These are phyloP conservation scores for Eremobia ochroleuca DNA, from an alignment of 2,888 invertebrate genomes.

Conservation along the genomic window DNA sequence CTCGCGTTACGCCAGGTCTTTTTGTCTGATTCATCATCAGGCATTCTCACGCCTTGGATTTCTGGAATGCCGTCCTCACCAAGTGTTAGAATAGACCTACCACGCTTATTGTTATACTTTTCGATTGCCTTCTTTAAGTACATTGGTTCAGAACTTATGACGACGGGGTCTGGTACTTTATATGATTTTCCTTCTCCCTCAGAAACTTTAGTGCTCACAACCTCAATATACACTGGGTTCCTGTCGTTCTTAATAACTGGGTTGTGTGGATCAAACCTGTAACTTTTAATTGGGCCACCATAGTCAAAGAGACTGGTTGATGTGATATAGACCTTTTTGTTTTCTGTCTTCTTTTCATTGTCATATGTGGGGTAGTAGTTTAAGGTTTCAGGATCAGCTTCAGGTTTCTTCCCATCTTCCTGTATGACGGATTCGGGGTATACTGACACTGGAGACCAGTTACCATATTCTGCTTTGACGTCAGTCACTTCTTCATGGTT, in stretches of 20 bases:
- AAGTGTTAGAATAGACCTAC: constrained; percentile 92
- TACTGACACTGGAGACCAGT: constrained; percentile 90
- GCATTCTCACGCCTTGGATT: constrained; percentile 95
- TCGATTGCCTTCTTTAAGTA: constrained; percentile 90
- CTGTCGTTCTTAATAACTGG: constrained; percentile 90
- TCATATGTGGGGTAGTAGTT: constrained; percentile 88
- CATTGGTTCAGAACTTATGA: constrained; percentile 92
- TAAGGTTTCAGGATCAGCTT: constrained; percentile 84
- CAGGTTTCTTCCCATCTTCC: constrained; percentile 84
- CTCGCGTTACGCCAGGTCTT: constrained; percentile 97
- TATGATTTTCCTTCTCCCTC: constrained; percentile 87
- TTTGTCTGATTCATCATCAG: constrained; percentile 95
- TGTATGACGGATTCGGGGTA: constrained; percentile 88
- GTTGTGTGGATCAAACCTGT: constrained; percentile 88
- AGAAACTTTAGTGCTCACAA: constrained; percentile 88
- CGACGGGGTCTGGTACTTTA: constrained; percentile 93
- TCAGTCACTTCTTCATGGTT: constrained; percentile 85
- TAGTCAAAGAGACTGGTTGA: constrained; percentile 86
- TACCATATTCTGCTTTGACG: constrained; percentile 89
- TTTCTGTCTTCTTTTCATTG: constrained; percentile 85
- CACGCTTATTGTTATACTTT: constrained; percentile 90
- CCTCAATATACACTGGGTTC: constrained; percentile 90
- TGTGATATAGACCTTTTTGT: constrained; percentile 88
- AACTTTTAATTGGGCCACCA: constrained; percentile 85
- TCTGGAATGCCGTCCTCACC: constrained; percentile 94